Conservation (phyloP, 1,140 invertebrate species). For the Ceratoteleas bidentatus region DNA sequence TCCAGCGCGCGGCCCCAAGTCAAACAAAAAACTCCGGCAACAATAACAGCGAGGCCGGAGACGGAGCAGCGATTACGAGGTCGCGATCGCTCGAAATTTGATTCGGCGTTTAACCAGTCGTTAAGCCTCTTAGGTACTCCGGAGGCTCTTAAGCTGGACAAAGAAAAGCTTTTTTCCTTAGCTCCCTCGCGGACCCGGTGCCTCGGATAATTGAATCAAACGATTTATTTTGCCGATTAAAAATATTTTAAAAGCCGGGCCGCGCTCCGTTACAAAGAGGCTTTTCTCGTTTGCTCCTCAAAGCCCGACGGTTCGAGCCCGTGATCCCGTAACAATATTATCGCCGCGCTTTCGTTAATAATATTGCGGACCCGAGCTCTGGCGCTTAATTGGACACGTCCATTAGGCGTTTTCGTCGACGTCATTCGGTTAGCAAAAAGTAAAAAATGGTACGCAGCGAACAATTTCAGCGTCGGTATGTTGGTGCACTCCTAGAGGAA, state of each 20-base stretch:
- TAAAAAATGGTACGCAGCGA: neutral
- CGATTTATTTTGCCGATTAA: conserved; percentile 82
- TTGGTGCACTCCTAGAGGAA: too few relatives aligned
- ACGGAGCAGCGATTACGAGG: conserved; percentile 60
- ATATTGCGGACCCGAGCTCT: neutral
- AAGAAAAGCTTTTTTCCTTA: conserved; percentile 77
- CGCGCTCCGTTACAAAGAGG: conserved; percentile 79
- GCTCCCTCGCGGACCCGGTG: conserved; percentile 62
- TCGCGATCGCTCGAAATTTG: conserved; percentile 69
- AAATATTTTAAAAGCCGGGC: conserved; percentile 76
- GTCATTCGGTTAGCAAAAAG: too few relatives aligned
- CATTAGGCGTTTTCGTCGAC: neutral
- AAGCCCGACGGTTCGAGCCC: neutral
- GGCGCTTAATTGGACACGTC: neutral
- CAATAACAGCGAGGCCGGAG: conserved; percentile 28
- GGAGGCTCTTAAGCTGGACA: conserved; percentile 79
- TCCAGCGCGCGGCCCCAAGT: conserved; percentile 6
- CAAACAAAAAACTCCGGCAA: conserved; percentile 40
- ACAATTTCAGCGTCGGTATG: neutral
- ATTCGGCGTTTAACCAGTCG: conserved; percentile 76
- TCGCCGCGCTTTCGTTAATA: neutral
- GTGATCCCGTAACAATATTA: conserved; percentile 6
- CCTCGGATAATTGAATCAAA: conserved; percentile 81
- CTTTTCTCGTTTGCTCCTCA: conserved; percentile 70
- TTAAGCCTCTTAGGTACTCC: conserved; percentile 79